Evolutionary conservation across 2,113 vertebrate genomes (phyloP).

Genomic region (Lepus americanus): DNA sequence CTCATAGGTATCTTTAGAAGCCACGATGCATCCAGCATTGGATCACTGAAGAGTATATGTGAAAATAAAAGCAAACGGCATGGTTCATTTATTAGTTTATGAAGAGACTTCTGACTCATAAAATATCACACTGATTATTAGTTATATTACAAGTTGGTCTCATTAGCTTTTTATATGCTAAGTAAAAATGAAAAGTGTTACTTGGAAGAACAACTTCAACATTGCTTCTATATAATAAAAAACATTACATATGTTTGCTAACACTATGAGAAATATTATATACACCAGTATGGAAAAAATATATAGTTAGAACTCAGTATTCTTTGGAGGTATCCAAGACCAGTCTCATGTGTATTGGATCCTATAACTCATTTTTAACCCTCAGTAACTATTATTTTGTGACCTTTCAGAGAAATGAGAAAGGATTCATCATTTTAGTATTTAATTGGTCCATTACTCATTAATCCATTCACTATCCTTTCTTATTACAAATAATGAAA

Average conservation of each 20-base stretch:
- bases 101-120: neutral
- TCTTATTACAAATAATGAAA: neutral
- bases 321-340: neutral
- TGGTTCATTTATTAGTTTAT: neutral
- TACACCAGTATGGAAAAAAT: neutral
- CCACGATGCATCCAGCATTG: neutral
- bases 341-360: neutral
- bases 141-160: neutral
- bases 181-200: conserved; percentile 8
- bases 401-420: neutral
- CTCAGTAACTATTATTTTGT: neutral
- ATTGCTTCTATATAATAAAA: neutral
- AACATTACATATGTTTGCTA: neutral
- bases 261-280: neutral
- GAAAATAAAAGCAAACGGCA: neutral
- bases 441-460: neutral
- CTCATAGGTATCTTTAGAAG: neutral
- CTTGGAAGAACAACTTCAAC: conserved; percentile 9
- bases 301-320: neutral
- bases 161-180: neutral
- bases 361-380: neutral
- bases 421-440: neutral
- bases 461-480: neutral
- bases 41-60: neutral
- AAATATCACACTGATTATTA: neutral